Evolutionary conservation across 2,113 vertebrate species (phyloP).

Genomic region (Brienomyrus brachyistius): DNA sequence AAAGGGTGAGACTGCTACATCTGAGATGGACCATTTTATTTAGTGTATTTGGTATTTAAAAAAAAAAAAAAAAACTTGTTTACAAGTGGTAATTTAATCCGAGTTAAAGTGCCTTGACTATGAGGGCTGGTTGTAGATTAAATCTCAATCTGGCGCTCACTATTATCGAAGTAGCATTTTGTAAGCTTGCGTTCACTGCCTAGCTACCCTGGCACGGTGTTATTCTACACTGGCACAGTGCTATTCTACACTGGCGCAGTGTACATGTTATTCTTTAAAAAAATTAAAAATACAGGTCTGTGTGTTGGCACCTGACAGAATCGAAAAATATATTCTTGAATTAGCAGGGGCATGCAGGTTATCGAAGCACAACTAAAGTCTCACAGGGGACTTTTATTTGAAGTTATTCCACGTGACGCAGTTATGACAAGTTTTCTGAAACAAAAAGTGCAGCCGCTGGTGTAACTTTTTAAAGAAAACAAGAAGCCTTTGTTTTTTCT

Average conservation of each 20-base stretch:
- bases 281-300: neutral
- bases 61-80: conserved; percentile 48
- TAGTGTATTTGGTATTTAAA: conserved; percentile 33
- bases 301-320: neutral
- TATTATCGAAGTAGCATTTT: neutral
- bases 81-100: neutral
- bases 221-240: neutral
- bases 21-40: conserved; percentile 50
- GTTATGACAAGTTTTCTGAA: neutral
- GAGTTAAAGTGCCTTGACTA: conserved; percentile 23
- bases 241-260: neutral
- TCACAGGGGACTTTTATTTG: neutral
- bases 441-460: neutral
- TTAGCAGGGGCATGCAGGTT: neutral
- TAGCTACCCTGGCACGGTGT: neutral
- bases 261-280: neutral
- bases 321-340: neutral
- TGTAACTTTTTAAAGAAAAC: neutral
- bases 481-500: neutral
- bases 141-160: conserved; percentile 21
- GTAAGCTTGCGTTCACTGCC: neutral
- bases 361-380: neutral
- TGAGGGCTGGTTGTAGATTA: conserved; percentile 33
- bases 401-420: neutral
- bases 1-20: conserved; percentile 37